Percentiles rank a stretch among this genome's conserved stretches.
Evolutionary conservation across 2,888 invertebrate genomes (phyloP).

Genomic region (Zelleria hepariella): DNA sequence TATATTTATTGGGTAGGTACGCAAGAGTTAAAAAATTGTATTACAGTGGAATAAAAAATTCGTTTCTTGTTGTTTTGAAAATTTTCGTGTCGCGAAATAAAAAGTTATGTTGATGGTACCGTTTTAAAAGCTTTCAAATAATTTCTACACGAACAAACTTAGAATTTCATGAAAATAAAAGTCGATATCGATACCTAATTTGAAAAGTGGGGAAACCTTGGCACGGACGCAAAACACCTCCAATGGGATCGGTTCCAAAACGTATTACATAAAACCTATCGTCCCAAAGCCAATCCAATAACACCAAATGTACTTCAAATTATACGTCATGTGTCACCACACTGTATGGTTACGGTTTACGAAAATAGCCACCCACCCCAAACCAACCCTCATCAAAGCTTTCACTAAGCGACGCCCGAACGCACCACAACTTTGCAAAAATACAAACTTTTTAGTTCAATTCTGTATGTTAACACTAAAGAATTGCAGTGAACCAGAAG

Average conservation of each 20-base stretch:
- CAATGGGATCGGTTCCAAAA: background rate
- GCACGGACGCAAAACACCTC: conserved; percentile 44
- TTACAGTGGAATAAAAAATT: too few species aligned
- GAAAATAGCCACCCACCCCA: conserved; percentile 40
- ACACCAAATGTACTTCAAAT: conserved; percentile 21
- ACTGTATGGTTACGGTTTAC: conserved; percentile 27
- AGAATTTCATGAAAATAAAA: background rate
- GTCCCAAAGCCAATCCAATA: background rate
- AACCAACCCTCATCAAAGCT: conserved; percentile 38
- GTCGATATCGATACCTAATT: background rate
- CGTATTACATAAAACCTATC: background rate
- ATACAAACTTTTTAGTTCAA: conserved; percentile 13
- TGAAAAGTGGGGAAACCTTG: conserved; percentile 19
- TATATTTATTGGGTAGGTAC: background rate
- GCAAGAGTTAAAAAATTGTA: background rate
- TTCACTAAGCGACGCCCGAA: conserved; percentile 8
- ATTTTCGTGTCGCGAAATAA: too few species aligned
- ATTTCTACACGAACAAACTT: too few species aligned
- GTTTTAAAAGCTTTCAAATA: too few species aligned
- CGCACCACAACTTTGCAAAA: conserved; percentile 17
- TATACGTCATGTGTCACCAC: conserved; percentile 19
- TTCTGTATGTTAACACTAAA: conserved; percentile 19
- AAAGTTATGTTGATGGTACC: too few species aligned
- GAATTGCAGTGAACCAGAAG: conserved; percentile 33
- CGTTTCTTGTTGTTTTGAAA: too few species aligned